Percentiles rank a stretch among this genome's conserved stretches.
Conservation (phyloP, 2,797 vertebrate genomes). For the Eulemur mongoz region DNA sequence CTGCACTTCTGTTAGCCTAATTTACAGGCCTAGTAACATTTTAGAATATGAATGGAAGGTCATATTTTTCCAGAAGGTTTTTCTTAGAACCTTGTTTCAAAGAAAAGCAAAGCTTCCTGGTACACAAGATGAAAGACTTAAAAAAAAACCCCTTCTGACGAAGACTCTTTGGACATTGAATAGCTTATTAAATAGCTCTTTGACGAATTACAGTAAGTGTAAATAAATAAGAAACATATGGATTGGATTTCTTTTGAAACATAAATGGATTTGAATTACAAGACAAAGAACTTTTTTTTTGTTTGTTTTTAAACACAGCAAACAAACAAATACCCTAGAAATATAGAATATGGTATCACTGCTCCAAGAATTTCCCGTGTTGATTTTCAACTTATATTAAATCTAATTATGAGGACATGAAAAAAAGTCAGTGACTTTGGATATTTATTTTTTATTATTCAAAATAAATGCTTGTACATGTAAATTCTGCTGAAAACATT, state of each 20-base stretch:
- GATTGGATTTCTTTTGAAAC: slow-evolving; percentile 65
- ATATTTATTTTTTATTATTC: background rate
- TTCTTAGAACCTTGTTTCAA: slow-evolving; percentile 66
- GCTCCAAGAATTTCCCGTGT: background rate
- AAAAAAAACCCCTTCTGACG: slow-evolving; percentile 8
- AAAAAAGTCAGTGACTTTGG: background rate
- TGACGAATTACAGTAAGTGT: slow-evolving; percentile 71
- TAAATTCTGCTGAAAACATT: background rate
- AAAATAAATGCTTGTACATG: background rate
- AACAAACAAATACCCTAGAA: slow-evolving; percentile 41
- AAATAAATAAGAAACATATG: slow-evolving; percentile 77
- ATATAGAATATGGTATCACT: background rate
- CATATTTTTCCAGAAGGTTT: slow-evolving; percentile 70
- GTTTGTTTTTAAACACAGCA: slow-evolving; percentile 14
- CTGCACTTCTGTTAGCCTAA: background rate
- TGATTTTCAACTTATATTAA: background rate
- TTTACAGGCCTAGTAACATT: background rate
- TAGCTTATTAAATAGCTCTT: slow-evolving; percentile 68
- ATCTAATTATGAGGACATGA: background rate
- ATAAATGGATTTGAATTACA: slow-evolving; percentile 52
- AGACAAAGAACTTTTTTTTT: background rate
- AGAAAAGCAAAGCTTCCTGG: slow-evolving; percentile 66
- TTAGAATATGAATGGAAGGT: slow-evolving; percentile 63
- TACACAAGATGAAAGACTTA: slow-evolving; percentile 69
- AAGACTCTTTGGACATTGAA: slow-evolving; percentile 60